Evolutionary conservation across 2,113 vertebrate genomes (phyloP).

Genomic region (Dasypus novemcinctus): DNA sequence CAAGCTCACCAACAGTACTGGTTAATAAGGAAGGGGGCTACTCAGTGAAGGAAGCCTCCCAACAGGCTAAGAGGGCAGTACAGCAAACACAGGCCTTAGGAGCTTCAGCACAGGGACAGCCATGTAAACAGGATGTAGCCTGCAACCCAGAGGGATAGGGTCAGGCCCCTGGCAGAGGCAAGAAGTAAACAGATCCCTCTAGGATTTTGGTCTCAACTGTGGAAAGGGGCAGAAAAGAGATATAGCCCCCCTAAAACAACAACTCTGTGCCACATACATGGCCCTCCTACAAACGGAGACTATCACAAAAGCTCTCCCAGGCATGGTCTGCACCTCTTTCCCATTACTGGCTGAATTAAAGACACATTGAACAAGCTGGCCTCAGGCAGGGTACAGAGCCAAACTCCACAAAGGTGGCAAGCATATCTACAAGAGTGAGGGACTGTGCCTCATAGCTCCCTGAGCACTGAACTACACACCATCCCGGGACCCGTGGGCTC

Average conservation of each 20-base stretch:
- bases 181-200: background rate
- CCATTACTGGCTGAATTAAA: background rate
- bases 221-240: background rate
- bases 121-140: no score
- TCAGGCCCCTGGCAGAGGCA: background rate
- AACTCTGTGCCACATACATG: no score
- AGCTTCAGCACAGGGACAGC: no score
- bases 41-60: no score
- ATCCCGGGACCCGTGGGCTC: no score
- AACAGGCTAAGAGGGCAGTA: no score
- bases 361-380: background rate
- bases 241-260: background rate
- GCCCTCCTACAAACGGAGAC: no score
- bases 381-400: background rate
- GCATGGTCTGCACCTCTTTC: background rate
- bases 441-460: background rate
- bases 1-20: no score
- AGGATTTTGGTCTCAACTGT: background rate
- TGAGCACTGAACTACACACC: background rate
- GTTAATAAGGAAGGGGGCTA: no score
- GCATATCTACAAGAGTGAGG: background rate
- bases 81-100: no score
- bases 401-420: background rate
- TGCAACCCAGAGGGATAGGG: background rate
- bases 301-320: background rate